phyloP scores from a whole-genome alignment of 2,888 invertebrate genomes.

The Osmoderma eremita region DNA sequence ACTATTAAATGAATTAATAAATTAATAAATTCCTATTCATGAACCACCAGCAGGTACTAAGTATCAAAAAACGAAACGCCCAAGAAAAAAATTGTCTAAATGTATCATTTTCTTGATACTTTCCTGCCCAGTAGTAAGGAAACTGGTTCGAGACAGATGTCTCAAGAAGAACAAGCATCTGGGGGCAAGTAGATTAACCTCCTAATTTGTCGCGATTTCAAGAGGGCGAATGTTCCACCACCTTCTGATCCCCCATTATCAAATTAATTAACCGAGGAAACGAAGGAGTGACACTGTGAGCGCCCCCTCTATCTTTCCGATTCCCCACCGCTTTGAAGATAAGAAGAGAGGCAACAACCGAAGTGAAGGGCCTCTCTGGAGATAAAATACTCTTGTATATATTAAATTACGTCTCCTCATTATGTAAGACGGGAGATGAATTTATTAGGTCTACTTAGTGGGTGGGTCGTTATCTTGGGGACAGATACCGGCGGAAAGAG shows the following conservation, averaged over 20 bases:
- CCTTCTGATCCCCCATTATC: slow-evolving; percentile 11
- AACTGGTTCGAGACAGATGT: too few species aligned
- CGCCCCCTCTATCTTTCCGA: neutral
- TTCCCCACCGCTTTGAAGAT: neutral
- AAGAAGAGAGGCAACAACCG: slow-evolving; percentile 6
- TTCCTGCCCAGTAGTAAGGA: too few species aligned
- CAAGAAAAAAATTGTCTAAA: too few species aligned
- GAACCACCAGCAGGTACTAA: too few species aligned
- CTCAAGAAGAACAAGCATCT: neutral
- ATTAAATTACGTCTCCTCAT: slow-evolving; percentile 23
- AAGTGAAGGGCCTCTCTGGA: neutral
- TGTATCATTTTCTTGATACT: too few species aligned
- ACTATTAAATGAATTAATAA: too few species aligned
- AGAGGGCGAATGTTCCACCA: neutral
- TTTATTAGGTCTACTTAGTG: slow-evolving; percentile 14
- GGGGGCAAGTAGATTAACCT: slow-evolving; percentile 13
- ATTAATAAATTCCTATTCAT: too few species aligned
- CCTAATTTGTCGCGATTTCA: slow-evolving; percentile 30
- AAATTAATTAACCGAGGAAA: slow-evolving; percentile 23
- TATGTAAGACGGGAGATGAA: slow-evolving; percentile 1
- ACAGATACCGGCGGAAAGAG: neutral
- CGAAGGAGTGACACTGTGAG: neutral
- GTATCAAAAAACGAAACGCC: too few species aligned
- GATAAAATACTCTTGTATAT: slow-evolving; percentile 22
- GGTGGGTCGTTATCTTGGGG: slow-evolving; percentile 5